These are phyloP conservation scores for Sesamia inferens DNA, from an alignment of 2,888 invertebrate species.

Conservation along the genomic window DNA sequence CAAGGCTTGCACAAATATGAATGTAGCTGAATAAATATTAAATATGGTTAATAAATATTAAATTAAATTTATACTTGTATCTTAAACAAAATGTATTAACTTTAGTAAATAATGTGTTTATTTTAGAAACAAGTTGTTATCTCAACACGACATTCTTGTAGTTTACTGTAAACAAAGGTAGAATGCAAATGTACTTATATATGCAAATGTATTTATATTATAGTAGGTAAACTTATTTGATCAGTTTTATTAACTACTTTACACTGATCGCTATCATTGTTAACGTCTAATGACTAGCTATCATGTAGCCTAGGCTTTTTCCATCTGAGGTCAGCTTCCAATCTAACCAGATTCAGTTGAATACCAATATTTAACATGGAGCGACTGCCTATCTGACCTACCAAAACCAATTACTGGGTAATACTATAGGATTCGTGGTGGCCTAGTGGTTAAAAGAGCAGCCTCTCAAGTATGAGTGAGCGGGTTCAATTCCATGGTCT, in stretches of 20 bases:
- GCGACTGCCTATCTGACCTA: too few relatives aligned
- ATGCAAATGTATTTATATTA: conserved; percentile 5
- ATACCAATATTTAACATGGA: too few relatives aligned
- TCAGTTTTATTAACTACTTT: conserved; percentile 1
- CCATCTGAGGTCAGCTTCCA: too few relatives aligned
- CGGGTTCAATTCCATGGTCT: too few relatives aligned
- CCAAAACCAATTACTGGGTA: too few relatives aligned
- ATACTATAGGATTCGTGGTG: too few relatives aligned
- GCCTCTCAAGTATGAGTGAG: too few relatives aligned
- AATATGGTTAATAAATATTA: not conserved
- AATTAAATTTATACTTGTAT: not conserved
- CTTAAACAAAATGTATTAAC: conserved; percentile 8
- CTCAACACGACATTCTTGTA: conserved; percentile 27
- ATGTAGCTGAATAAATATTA: conserved; percentile 11
- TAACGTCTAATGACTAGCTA: not conserved
- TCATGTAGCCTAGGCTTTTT: too few relatives aligned
- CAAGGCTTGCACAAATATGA: too few relatives aligned
- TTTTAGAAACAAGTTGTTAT: not conserved
- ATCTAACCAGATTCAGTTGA: too few relatives aligned
- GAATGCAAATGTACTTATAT: conserved; percentile 10
- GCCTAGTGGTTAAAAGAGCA: too few relatives aligned
- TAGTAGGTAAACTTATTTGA: too few relatives aligned
- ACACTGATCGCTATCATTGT: not conserved
- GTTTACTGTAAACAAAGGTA: conserved; percentile 18
- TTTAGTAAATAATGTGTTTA: not conserved